Base-by-base conservation (phyloP, 2,797 vertebrate genomes). In the Chaetodon trifasciatus region DNA sequence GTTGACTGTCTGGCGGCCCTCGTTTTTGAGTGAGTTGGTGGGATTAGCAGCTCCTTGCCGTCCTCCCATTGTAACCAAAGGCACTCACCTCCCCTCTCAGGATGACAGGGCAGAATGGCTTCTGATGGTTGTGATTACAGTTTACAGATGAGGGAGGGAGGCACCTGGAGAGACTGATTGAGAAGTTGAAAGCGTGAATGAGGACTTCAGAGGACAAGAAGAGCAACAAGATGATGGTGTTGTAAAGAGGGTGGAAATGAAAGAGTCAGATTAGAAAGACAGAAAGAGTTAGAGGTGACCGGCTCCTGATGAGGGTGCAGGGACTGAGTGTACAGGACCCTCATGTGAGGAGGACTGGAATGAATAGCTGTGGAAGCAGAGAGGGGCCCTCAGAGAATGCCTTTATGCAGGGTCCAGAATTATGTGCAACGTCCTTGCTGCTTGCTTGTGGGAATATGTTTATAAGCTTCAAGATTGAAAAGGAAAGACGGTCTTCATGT, bases 41-140 rank as follows among this genome's bases (percentile, higher is more conserved):
- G 76, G 82, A 57, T 80, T 44, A 69, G 46, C 42, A n/a, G 35
- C 56, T 46, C 42, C 55, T 24, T 35, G 17, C 52, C 16, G 60
- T 57, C 75, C 68, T 28, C 49, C 66, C 55, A 58, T 55, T 35
- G 23, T 4, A 24, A 60, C 84, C 74, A 78, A 44, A 58, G 39
- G 61, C 50, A 35, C 44, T 13, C 55, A 40, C 13, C 62, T 60
- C 61, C 42, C 24, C 62, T 65, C 70, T 50, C 75, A 56, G 78
- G 83, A 92, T 93, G 76, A 93, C 85, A 92, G 87, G 82, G 83
- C 76, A 55, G 65, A 24, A 21, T 19, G 76, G 10, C 47, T 15
- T 77, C 61, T 79, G 69, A 74, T 71, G 71, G 32, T 61, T 42
- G 42, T 88, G 84, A 88, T 90, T 85, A 92, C 75, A 84, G 78